Conservation (phyloP, 1,140 invertebrate species). For the Euura saliciscinereae region DNA sequence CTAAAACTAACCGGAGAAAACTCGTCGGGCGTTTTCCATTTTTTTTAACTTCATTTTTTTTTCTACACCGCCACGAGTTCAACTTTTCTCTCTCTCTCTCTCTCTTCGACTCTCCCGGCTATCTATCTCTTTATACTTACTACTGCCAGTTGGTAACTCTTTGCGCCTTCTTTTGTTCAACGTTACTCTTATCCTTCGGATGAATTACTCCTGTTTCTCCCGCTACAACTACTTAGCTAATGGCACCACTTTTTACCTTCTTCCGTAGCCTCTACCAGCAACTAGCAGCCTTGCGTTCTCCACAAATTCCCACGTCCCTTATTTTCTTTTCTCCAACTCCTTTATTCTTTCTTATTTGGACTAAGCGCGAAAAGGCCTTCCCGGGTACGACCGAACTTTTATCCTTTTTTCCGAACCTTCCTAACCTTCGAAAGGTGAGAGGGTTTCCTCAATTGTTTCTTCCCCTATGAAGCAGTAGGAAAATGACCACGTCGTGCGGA, state of each 20-base stretch:
- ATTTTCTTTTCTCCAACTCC: constrained; percentile 15
- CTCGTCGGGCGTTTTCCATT: constrained; percentile 2
- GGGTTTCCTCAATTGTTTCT: background rate
- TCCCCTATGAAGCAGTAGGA: constrained; percentile 21
- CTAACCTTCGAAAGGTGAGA: no score
- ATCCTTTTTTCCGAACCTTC: background rate
- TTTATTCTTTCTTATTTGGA: background rate
- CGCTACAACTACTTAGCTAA: constrained; percentile 12
- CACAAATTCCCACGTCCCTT: constrained; percentile 24
- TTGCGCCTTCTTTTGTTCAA: background rate
- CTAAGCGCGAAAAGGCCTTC: no score
- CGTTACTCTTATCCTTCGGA: background rate
- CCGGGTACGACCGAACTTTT: background rate
- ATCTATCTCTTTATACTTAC: constrained; percentile 13
- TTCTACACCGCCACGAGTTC: background rate
- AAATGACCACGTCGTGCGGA: constrained; percentile 15
- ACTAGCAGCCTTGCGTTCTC: constrained; percentile 13
- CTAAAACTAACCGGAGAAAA: background rate
- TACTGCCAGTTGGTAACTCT: constrained; percentile 3
- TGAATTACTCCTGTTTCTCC: constrained; percentile 19
- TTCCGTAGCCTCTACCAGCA: background rate
- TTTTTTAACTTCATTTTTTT: background rate
- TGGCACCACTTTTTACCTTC: constrained; percentile 20
- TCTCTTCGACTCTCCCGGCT: background rate
- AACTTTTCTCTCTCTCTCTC: constrained; percentile 6